Conservation (phyloP, 2,113 vertebrate species). For the Spermophilus dauricus region DNA sequence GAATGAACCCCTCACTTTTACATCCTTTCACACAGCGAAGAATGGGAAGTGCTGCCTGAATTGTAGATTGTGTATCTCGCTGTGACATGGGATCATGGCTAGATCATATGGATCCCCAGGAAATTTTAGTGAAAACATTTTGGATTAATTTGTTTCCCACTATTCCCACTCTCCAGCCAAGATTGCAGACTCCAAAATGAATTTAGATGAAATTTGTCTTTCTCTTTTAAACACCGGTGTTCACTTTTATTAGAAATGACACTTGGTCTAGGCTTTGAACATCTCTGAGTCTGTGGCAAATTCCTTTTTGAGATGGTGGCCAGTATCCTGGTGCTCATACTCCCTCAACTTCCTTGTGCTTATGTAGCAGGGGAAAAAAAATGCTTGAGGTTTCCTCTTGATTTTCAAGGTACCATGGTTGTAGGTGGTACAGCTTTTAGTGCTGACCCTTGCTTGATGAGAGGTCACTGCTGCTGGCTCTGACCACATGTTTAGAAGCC, state of each 20-base stretch:
- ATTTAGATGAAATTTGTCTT: conserved; percentile 41
- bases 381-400: not conserved
- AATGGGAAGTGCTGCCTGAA: not conserved
- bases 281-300: not conserved
- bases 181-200: not conserved
- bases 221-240: conserved; percentile 30
- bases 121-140: not conserved
- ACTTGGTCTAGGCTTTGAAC: not conserved
- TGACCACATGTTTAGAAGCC: not conserved
- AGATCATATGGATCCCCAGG: not conserved
- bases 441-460: not conserved
- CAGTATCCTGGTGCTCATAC: not conserved
- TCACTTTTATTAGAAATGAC: not conserved
- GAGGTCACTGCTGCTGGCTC: not conserved
- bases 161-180: not conserved
- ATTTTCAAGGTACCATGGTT: conserved; percentile 33
- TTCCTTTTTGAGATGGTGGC: not conserved
- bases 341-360: conserved; percentile 34
- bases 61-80: not conserved
- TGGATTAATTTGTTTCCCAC: not conserved
- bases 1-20: not conserved
- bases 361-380: not conserved
- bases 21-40: not conserved
- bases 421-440: not conserved
- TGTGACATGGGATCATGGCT: not conserved